phyloP scores from a whole-genome alignment of 2,113 vertebrate species.

The Onychostoma macrolepis region DNA sequence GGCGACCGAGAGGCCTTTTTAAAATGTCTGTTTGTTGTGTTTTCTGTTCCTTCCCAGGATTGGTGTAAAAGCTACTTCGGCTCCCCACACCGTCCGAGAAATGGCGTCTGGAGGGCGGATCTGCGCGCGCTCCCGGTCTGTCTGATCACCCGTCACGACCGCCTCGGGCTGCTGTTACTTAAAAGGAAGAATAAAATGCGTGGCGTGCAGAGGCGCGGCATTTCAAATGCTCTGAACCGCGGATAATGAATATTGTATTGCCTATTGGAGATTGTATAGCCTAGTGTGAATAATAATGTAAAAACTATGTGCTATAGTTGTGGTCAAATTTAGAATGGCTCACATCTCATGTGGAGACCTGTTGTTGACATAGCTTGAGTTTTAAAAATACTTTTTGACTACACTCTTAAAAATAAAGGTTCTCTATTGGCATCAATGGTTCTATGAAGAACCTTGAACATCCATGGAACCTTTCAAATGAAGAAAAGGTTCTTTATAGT shows the following conservation, averaged over 20 bases:
- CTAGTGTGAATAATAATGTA: not conserved
- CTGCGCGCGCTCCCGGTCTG: slow-evolving; percentile 59
- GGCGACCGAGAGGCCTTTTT: not conserved
- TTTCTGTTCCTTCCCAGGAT: slow-evolving; percentile 55
- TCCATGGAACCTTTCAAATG: too few relatives aligned
- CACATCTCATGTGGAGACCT: not conserved
- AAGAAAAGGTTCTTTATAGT: too few relatives aligned
- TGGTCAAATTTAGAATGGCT: not conserved
- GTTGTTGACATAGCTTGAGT: not conserved
- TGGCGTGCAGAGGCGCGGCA: slow-evolving; percentile 5
- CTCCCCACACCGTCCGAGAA: slow-evolving; percentile 65
- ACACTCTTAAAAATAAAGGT: too few relatives aligned
- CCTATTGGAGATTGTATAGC: not conserved
- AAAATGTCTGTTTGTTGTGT: not conserved
- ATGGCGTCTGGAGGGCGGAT: slow-evolving; percentile 82
- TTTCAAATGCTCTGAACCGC: slow-evolving; percentile 2
- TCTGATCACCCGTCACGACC: slow-evolving; percentile 67
- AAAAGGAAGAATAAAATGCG: slow-evolving; percentile 26
- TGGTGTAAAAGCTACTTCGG: slow-evolving; percentile 54
- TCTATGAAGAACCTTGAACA: too few relatives aligned
- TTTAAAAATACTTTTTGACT: not conserved
- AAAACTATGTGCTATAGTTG: not conserved
- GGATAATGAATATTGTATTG: too few relatives aligned
- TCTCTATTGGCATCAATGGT: too few relatives aligned
- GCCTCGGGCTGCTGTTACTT: slow-evolving; percentile 51